Conservation (phyloP, 1,140 invertebrate genomes). For the Drosophila ironensis region DNA sequence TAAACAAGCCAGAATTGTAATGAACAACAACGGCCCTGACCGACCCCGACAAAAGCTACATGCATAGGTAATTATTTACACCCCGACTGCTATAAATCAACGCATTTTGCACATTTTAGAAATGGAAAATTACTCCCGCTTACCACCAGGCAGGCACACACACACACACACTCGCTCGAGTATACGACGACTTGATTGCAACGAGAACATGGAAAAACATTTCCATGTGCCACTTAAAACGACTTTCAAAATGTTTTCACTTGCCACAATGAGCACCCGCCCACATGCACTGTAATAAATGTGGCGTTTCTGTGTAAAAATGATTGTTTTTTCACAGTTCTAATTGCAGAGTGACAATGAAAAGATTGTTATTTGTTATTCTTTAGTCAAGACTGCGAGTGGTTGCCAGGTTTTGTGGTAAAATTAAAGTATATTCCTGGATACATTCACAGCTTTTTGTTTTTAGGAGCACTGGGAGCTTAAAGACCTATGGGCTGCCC, state of each 20-base stretch:
- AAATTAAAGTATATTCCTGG: too few relatives aligned
- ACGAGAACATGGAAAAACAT: conserved; percentile 35
- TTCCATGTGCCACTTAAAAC: conserved; percentile 60
- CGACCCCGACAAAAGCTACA: conserved; percentile 18
- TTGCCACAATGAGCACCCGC: conserved; percentile 46
- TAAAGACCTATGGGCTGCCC: too few relatives aligned
- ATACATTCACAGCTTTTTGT: too few relatives aligned
- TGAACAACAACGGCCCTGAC: conserved; percentile 21
- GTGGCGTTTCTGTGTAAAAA: too few relatives aligned
- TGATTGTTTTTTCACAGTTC: too few relatives aligned
- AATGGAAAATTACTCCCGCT: conserved; percentile 29
- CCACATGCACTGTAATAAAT: conserved; percentile 44
- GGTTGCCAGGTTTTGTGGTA: too few relatives aligned
- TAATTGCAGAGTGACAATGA: too few relatives aligned
- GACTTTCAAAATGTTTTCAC: conserved; percentile 74
- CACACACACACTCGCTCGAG: neutral
- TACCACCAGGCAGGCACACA: neutral
- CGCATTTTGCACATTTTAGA: conserved; percentile 35
- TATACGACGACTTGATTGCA: conserved; percentile 31
- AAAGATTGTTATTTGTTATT: too few relatives aligned
- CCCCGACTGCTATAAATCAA: conserved; percentile 35
- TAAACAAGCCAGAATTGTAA: conserved; percentile 9
- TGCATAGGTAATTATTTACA: conserved; percentile 50
- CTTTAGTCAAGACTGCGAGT: too few relatives aligned
- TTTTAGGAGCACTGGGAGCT: too few relatives aligned